Evolutionary conservation across 2,797 vertebrate species (phyloP).

Genomic region (Gymnocypris eckloni): DNA sequence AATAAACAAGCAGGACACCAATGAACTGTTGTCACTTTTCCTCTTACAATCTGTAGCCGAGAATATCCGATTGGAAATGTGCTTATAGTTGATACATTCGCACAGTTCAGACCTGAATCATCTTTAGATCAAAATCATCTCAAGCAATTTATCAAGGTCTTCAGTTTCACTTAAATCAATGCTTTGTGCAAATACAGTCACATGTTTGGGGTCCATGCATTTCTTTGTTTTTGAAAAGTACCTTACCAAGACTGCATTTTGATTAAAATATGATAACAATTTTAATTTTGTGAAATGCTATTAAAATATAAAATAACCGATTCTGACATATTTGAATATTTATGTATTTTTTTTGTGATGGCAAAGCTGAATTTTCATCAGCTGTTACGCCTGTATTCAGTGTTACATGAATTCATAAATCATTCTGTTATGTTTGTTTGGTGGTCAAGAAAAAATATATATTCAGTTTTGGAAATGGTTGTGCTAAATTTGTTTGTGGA

Average conservation of each 20-base stretch:
- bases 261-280: too few relatives aligned
- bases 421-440: too few relatives aligned
- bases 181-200: not conserved
- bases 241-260: too few relatives aligned
- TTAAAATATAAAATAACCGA: not conserved
- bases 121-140: not conserved
- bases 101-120: not conserved
- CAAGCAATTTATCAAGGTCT: not conserved
- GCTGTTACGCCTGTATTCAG: not conserved
- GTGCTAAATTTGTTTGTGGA: too few relatives aligned
- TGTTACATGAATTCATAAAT: not conserved
- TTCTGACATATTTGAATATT: not conserved
- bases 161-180: not conserved
- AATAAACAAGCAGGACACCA: constrained; percentile 5
- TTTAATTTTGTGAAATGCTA: not conserved
- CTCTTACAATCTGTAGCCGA: not conserved
- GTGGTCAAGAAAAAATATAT: too few relatives aligned
- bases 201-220: too few relatives aligned
- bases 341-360: not conserved
- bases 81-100: not conserved
- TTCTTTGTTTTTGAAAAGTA: too few relatives aligned
- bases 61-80: not conserved
- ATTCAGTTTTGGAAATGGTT: too few relatives aligned
- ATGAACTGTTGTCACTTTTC: not conserved
- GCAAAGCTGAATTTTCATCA: not conserved